Evolutionary conservation across 1,140 invertebrate species (phyloP), one percentile per base, ranked within the genome.

Genomic region (Mycetomoellerius zeteki): DNA sequence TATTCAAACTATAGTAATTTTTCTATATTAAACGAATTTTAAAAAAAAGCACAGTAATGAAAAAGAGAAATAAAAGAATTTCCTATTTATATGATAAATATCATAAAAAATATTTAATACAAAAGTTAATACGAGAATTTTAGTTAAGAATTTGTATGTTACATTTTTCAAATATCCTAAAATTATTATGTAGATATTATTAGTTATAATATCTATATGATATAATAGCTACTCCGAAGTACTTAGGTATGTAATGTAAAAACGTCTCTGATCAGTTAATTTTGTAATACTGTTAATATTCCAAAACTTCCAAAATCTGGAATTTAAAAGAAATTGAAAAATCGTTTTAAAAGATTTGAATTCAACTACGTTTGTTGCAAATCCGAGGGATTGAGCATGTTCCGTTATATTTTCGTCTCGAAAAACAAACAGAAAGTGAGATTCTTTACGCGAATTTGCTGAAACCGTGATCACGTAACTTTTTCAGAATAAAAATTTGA

Each of bases 401-500:
- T 69, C 50, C n/a, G 60, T 78, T 64, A 65, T 33, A 50, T 50
- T 43, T 43, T 65, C 0, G 19, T 30, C 5, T 52, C 2, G 43
- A 1, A 50, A 16, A 30, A 77, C 47, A 78, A 21, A n/a, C 52
- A 4, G 67, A 52, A 78, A 78, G 60, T 30, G 24, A 78, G 19
- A 64, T 50, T 65, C 62, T 78, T 77, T 27, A 64, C 27, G 12
- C 27, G 27, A 78, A 67, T 78, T 78, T 78, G 19, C 27, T 14
- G 7, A 50, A 19, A 78, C 60, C 24, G 24, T n/a, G 58, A 67
- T 78, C 19, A 52, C 14, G 24, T 78, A 54, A 78, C 19, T 21
- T 78, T 78, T 56, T 78, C 8, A 0, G 19, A 24, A 78, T 64
- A 27, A 78, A 43, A 64, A 67, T 21, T 67, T 67, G 76, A 14